phyloP scores from a whole-genome alignment of 1,140 invertebrate species.

The Lepidotrigona ventralis region DNA sequence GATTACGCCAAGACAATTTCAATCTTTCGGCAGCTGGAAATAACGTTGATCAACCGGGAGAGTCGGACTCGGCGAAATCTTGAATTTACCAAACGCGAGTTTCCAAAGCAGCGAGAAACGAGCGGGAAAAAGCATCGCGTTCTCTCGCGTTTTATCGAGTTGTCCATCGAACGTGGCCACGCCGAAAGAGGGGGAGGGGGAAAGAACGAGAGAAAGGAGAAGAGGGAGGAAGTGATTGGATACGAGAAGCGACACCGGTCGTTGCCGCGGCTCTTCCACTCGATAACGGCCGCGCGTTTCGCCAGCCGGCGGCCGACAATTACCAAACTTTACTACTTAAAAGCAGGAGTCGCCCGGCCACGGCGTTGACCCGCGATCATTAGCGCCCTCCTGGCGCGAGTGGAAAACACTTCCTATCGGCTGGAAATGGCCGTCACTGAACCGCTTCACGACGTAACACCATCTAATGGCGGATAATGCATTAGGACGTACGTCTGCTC shows the following conservation, averaged over 20 bases:
- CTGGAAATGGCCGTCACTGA: not conserved
- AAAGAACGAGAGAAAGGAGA: not conserved
- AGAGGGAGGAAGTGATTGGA: not conserved
- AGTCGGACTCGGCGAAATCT: too few relatives aligned
- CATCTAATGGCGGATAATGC: constrained; percentile 35
- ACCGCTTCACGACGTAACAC: constrained; percentile 10
- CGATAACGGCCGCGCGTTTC: constrained; percentile 19
- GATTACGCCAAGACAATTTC: too few relatives aligned
- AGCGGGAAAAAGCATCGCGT: too few relatives aligned
- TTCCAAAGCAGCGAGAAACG: too few relatives aligned
- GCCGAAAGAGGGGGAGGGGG: too few relatives aligned
- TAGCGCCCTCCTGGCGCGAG: not conserved
- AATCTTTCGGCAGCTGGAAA: too few relatives aligned
- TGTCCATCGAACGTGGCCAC: too few relatives aligned
- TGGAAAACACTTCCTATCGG: constrained; percentile 8
- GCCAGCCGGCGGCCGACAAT: constrained; percentile 29
- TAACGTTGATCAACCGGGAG: too few relatives aligned
- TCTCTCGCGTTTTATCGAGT: too few relatives aligned
- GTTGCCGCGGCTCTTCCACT: not conserved
- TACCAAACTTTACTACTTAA: constrained; percentile 47
- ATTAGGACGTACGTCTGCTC: constrained; percentile 9
- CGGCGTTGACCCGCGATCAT: constrained; percentile 24
- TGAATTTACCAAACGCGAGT: too few relatives aligned
- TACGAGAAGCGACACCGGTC: constrained; percentile 6
- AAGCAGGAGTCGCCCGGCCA: constrained; percentile 8